Percentiles rank a stretch among this genome's conserved stretches.
These are phyloP conservation scores for Papilio dardanus DNA, from an alignment of 1,140 invertebrate genomes.

Conservation along the genomic window DNA sequence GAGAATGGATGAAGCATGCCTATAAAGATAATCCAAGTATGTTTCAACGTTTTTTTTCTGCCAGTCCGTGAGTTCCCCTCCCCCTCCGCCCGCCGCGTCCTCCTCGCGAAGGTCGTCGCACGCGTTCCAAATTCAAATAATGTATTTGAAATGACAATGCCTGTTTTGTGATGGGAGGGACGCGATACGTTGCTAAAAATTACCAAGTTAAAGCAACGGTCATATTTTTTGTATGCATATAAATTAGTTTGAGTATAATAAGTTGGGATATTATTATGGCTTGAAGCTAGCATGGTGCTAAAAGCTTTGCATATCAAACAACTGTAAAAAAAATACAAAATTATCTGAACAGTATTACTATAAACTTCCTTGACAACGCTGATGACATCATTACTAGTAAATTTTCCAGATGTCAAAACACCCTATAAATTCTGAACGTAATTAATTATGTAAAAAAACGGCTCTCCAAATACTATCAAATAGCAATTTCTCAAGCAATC, in stretches of 20 bases:
- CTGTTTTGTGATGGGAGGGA: constrained; percentile 42
- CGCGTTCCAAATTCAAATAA: constrained; percentile 55
- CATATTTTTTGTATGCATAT: not conserved
- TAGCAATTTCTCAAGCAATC: not conserved
- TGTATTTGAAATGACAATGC: constrained; percentile 62
- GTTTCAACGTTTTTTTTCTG: constrained; percentile 50
- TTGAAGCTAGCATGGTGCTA: not conserved
- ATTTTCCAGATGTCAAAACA: too few relatives aligned
- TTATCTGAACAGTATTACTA: not conserved
- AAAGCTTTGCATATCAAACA: not conserved
- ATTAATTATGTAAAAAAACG: not conserved
- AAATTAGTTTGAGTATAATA: not conserved
- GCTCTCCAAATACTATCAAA: not conserved
- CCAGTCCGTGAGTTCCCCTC: constrained; percentile 38
- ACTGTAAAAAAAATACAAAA: not conserved
- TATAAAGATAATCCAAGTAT: not conserved
- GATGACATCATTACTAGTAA: not conserved
- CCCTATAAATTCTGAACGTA: too few relatives aligned
- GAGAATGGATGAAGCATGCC: not conserved
- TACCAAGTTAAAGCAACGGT: constrained; percentile 17
- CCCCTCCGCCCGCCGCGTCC: constrained; percentile 46
- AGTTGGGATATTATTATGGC: not conserved
- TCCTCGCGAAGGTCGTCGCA: constrained; percentile 61
- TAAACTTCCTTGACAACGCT: not conserved
- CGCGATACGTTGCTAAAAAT: constrained; percentile 10